Conservation (phyloP, 2,113 vertebrate genomes). For the Mustela nigripes region DNA sequence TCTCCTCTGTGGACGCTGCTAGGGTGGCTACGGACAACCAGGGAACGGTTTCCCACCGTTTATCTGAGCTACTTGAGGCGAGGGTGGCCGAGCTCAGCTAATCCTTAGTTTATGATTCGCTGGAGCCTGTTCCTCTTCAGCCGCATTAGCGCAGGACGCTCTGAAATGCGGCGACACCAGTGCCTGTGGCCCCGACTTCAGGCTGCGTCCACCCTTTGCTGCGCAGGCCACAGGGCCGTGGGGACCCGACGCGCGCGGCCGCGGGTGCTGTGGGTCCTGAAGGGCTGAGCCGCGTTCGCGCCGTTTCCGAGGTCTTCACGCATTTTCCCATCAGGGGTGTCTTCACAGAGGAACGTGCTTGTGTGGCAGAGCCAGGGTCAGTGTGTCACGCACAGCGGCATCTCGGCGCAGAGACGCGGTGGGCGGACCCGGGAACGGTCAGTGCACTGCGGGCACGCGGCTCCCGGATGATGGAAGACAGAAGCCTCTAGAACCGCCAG, state of each 20-base stretch:
- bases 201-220: no score
- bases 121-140: no score
- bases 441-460: accelerated
- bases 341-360: background rate
- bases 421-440: accelerated
- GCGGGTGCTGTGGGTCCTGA: background rate
- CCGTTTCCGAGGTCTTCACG: accelerated
- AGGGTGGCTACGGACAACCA: background rate
- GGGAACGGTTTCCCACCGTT: no score
- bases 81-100: no score
- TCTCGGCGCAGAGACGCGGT: accelerated
- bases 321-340: background rate
- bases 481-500: accelerated
- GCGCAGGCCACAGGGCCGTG: accelerated
- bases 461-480: background rate
- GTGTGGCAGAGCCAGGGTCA: no score
- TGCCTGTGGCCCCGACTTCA: no score
- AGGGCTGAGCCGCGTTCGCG: accelerated
- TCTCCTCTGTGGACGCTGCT: background rate
- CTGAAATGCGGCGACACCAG: accelerated
- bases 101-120: no score
- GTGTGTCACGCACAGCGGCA: accelerated
- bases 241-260: no score
- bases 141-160: no score
- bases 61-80: background rate